Conservation (phyloP, 2,113 vertebrate genomes). For the Sceloporus tristichus region DNA sequence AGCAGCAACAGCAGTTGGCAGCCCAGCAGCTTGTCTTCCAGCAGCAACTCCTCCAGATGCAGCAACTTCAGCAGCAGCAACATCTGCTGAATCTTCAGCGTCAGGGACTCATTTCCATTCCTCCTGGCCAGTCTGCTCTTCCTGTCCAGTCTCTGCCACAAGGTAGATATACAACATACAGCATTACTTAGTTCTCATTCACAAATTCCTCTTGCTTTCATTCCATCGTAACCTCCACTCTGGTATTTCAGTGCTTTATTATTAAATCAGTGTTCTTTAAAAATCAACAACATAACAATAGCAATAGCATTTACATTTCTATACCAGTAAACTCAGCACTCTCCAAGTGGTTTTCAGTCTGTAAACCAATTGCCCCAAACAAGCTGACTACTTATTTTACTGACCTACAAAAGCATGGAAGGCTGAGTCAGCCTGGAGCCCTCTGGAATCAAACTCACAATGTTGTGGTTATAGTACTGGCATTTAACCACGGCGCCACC, state of each 20-base stretch:
- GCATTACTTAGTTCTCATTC: constrained; percentile 8
- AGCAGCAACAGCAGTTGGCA: constrained; percentile 97
- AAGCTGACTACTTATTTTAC: too few species aligned
- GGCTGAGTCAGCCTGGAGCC: too few species aligned
- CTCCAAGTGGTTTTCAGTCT: too few species aligned
- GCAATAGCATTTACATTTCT: too few species aligned
- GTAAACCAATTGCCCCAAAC: too few species aligned
- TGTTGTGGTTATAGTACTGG: too few species aligned
- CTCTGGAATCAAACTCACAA: too few species aligned
- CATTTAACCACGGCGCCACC: too few species aligned
- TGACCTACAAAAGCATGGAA: too few species aligned
- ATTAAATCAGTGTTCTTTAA: constrained; percentile 36
- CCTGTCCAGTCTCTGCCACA: constrained; percentile 93
- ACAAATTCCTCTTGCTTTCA: neutral
- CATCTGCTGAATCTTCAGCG: constrained; percentile 99
- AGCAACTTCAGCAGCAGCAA: constrained; percentile 98
- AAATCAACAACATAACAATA: neutral
- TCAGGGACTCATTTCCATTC: constrained; percentile 98
- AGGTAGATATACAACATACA: constrained; percentile 80
- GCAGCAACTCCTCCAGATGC: constrained; percentile 99
- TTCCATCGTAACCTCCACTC: constrained; percentile 19
- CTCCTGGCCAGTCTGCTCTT: constrained; percentile 94
- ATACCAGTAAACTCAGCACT: too few species aligned
- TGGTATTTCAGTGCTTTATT: constrained; percentile 31
- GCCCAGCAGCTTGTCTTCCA: constrained; percentile 99